These are phyloP conservation scores for Tupiocoris notatus DNA, from an alignment of 2,888 invertebrate genomes.

Conservation along the genomic window DNA sequence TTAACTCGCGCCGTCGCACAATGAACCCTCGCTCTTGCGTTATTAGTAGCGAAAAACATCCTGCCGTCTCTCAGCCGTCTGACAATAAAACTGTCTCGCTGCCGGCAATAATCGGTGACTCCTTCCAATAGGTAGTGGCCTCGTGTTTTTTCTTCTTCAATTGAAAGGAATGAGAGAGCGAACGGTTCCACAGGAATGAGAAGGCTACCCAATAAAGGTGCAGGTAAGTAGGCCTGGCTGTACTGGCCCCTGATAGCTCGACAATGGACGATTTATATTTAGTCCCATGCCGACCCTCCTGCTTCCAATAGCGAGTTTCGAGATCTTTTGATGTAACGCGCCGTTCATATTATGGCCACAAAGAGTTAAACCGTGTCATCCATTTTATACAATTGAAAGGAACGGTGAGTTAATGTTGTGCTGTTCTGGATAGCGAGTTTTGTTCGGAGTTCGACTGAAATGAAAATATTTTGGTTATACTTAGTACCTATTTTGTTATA, in stretches of 20 bases:
- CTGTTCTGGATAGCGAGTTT: no score
- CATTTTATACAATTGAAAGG: no score
- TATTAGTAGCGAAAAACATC: slow-evolving; percentile 28
- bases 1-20: background rate
- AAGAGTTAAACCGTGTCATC: no score
- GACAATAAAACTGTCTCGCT: slow-evolving; percentile 25
- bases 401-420: no score
- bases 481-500: no score
- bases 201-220: slow-evolving; percentile 24
- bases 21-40: slow-evolving; percentile 4
- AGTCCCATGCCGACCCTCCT: background rate
- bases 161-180: slow-evolving; percentile 6
- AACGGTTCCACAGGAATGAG: slow-evolving; percentile 8
- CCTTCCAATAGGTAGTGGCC: background rate
- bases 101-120: background rate
- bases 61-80: slow-evolving; percentile 9
- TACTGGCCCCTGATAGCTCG: slow-evolving; percentile 1
- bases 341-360: background rate
- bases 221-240: background rate
- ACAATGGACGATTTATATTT: slow-evolving; percentile 30
- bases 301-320: background rate
- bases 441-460: no score
- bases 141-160: slow-evolving; percentile 6
- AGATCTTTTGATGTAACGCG: background rate
- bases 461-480: no score